A percentile compares a stretch with the other conserved stretches of the same genome.
Evolutionary conservation across 2,888 invertebrate species (phyloP).

Genomic region (Sepioteuthis lessoniana): DNA sequence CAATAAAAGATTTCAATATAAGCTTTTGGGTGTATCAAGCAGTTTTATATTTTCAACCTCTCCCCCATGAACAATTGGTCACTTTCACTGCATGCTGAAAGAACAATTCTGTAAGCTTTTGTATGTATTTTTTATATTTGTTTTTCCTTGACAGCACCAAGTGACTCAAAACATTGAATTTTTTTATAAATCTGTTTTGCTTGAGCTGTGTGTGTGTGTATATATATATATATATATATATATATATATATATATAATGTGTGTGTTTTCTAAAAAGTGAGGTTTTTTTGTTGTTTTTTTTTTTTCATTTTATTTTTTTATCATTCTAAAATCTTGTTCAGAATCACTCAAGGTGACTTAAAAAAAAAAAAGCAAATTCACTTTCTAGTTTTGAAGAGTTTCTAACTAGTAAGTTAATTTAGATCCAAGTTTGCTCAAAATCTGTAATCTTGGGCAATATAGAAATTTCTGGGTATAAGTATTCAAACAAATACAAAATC

Average conservation of each 20-base stretch:
- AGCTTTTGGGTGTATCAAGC: background rate
- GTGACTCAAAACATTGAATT: background rate
- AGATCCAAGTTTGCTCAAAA: no score
- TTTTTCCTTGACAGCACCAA: background rate
- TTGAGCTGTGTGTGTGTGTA: background rate
- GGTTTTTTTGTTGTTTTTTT: background rate
- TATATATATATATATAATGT: no score
- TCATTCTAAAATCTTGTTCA: no score
- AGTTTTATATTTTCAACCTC: background rate
- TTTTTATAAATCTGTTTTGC: background rate
- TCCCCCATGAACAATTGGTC: background rate
- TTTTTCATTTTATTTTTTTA: background rate
- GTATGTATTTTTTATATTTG: background rate
- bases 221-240: no score
- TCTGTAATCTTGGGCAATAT: no score
- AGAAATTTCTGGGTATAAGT: no score
- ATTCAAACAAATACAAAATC: no score
- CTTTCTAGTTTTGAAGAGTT: no score
- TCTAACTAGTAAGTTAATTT: no score
- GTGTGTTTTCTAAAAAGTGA: no score
- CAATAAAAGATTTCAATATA: background rate
- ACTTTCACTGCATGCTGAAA: background rate
- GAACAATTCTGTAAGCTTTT: background rate
- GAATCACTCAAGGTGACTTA: no score
- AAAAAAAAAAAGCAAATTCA: no score